Evolutionary conservation across 2,888 invertebrate genomes (phyloP).

Genomic region (Leptinotarsa peninsularis): DNA sequence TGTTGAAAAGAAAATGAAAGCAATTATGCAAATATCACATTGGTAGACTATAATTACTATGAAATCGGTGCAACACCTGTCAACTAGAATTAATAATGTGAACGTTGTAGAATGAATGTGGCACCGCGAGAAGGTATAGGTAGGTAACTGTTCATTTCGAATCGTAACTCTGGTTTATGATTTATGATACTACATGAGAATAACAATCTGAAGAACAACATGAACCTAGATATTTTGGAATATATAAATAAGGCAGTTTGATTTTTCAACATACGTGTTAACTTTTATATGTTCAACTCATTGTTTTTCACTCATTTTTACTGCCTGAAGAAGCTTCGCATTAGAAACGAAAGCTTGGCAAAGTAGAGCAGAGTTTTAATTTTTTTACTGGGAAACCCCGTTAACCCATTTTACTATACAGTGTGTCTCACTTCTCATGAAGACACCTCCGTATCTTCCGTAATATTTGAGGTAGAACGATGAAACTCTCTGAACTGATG

Average conservation of each 20-base stretch:
- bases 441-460: too few species aligned
- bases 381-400: too few species aligned
- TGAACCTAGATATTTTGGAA: neutral
- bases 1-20: slow-evolving; percentile 33
- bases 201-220: neutral
- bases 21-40: slow-evolving; percentile 30
- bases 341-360: too few species aligned
- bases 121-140: neutral
- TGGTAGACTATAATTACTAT: slow-evolving; percentile 25
- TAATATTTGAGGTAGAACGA: too few species aligned
- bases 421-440: too few species aligned
- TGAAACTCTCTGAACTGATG: too few species aligned
- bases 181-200: neutral
- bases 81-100: slow-evolving; percentile 23
- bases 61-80: slow-evolving; percentile 26
- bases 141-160: neutral
- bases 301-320: too few species aligned
- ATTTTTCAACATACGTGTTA: too few species aligned
- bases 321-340: too few species aligned
- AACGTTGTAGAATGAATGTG: slow-evolving; percentile 13
- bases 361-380: too few species aligned
- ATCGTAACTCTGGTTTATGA: slow-evolving; percentile 12
- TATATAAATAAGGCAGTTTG: neutral
- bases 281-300: too few species aligned
- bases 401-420: too few species aligned